Evolutionary conservation across 2,113 vertebrate genomes (phyloP).

Genomic region (Chamaetylas fuelleborni): DNA sequence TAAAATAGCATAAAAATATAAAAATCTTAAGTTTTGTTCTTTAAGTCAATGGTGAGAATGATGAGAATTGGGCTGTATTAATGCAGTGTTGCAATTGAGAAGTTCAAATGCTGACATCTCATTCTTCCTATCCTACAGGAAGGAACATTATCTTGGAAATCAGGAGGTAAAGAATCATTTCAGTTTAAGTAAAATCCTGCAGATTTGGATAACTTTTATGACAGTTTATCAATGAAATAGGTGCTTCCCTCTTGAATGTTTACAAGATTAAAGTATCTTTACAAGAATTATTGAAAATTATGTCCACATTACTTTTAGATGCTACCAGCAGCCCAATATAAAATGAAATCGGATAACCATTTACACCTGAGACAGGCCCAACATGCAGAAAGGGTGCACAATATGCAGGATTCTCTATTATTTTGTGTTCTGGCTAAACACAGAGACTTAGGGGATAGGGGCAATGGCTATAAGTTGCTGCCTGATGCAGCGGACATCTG

Average conservation of each 20-base stretch:
- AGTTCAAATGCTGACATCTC: rapidly evolving
- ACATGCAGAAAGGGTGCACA: background rate
- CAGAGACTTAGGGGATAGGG: background rate
- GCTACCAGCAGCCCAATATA: background rate
- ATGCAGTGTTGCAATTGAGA: background rate
- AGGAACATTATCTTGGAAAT: background rate
- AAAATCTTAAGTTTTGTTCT: background rate
- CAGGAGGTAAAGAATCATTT: background rate
- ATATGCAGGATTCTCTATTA: background rate
- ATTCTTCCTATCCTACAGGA: background rate
- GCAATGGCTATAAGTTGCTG: background rate
- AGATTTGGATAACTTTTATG: background rate
- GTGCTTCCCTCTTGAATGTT: background rate
- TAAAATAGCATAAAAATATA: background rate
- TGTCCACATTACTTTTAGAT: background rate
- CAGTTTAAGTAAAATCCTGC: background rate
- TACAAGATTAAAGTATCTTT: background rate
- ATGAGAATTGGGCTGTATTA: background rate
- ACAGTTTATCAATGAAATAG: background rate
- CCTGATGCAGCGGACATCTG: background rate
- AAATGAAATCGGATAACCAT: background rate
- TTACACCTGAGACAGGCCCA: background rate
- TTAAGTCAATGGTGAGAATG: background rate
- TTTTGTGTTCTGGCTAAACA: background rate
- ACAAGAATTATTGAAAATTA: background rate